Conservation (phyloP, 2,113 vertebrate genomes). For the Petrocephalus zakoni region DNA sequence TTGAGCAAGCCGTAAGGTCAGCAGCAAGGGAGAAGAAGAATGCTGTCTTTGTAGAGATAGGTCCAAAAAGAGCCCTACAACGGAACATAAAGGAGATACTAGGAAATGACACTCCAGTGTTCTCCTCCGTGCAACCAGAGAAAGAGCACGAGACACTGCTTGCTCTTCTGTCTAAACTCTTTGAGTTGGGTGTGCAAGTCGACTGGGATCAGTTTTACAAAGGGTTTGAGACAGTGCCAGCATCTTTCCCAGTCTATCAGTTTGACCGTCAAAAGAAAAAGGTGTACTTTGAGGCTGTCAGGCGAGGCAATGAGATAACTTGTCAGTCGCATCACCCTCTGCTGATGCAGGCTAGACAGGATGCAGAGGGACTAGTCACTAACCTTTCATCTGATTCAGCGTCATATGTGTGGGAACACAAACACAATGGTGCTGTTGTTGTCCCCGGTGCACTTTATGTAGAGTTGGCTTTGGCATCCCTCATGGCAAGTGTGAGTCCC, state of each 20-base stretch:
- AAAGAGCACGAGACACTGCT: conserved; percentile 60
- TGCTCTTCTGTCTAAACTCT: conserved; percentile 59
- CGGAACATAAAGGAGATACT: conserved; percentile 71
- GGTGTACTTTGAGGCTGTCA: conserved; percentile 52
- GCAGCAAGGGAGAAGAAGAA: conserved; percentile 48
- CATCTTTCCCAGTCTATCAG: conserved; percentile 66
- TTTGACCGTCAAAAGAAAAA: conserved; percentile 66
- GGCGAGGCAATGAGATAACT: conserved; percentile 36
- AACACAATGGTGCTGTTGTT: conserved; percentile 61
- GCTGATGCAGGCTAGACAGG: conserved; percentile 40
- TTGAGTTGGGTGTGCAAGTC: conserved; percentile 67
- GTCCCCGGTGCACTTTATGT: conserved; percentile 69
- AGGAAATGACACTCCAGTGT: conserved; percentile 56
- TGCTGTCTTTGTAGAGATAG: conserved; percentile 74
- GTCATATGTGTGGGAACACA: conserved; percentile 71
- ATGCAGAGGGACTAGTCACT: conserved; percentile 51
- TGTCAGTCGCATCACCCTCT: conserved; percentile 45
- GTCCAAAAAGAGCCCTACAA: conserved; percentile 65
- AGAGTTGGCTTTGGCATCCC: conserved; percentile 69
- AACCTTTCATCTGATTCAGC: conserved; percentile 47
- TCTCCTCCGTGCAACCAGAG: conserved; percentile 59
- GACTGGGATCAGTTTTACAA: conserved; percentile 67
- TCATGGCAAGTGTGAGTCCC: conserved; percentile 55
- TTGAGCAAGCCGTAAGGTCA: conserved; percentile 59
- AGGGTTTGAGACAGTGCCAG: conserved; percentile 60